A percentile compares a stretch with the other conserved stretches of the same genome.
These are phyloP conservation scores for Acrobasis suavella DNA, from an alignment of 2,888 invertebrate species.

Conservation along the genomic window DNA sequence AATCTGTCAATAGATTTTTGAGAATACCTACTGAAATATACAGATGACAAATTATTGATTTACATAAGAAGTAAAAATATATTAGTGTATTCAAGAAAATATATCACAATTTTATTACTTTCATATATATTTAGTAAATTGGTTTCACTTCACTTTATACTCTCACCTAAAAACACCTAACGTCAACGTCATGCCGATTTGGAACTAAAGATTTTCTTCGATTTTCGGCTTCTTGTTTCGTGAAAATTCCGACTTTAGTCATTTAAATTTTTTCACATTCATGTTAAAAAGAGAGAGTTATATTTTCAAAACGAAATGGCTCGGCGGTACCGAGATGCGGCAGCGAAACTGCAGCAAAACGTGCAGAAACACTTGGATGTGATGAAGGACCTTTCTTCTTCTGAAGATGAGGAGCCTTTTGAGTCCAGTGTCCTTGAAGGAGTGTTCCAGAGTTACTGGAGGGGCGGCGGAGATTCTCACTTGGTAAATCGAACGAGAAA, in stretches of 20 bases:
- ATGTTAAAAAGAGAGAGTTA: neutral
- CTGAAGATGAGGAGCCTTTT: constrained; percentile 73
- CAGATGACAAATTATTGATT: too few species aligned
- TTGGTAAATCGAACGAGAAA: constrained; percentile 83
- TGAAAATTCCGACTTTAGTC: neutral
- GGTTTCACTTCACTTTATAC: too few species aligned
- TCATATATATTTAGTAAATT: too few species aligned
- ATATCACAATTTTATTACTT: too few species aligned
- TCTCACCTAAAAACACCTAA: constrained; percentile 2
- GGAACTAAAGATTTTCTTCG: too few species aligned
- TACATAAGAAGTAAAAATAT: too few species aligned
- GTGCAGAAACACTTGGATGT: constrained; percentile 72
- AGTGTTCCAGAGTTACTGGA: constrained; percentile 67
- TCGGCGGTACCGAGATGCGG: constrained; percentile 68
- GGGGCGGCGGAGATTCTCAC: constrained; percentile 66
- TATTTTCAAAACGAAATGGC: constrained; percentile 50
- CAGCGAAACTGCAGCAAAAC: constrained; percentile 72
- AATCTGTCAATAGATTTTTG: too few species aligned
- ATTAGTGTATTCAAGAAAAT: too few species aligned
- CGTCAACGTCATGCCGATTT: constrained; percentile 41
- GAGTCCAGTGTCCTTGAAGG: constrained; percentile 66
- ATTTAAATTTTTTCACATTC: neutral
- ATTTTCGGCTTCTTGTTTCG: constrained; percentile 24
- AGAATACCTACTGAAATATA: too few species aligned
- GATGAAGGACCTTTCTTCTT: constrained; percentile 71